Base-by-base conservation (phyloP, 2,888 invertebrate species). In the Sipha maydis region DNA sequence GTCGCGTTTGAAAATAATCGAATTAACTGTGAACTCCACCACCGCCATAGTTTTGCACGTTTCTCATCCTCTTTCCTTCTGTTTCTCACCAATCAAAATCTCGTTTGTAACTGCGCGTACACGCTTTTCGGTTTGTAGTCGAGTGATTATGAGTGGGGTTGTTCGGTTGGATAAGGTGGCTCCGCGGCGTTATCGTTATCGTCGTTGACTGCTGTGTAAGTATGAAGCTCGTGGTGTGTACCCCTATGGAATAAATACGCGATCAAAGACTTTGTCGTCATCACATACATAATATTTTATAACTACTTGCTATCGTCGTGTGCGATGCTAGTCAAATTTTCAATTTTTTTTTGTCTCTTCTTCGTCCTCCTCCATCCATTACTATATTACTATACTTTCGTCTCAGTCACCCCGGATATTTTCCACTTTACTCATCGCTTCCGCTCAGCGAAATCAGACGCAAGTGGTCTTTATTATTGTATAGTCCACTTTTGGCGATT, bases 1-100 rank as follows among this genome's bases (percentile, higher is more conserved):
- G 71, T 79, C 69, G 31, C 9, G 83, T 84, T 84, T 28, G 75
- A 38, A 84, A 75, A 76, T 84, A 84, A 84, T 56, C 75, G 83
- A 84, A 75, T 84, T 84, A 76, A 84, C 75, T 19, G 75, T 54
- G 28, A 19, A 21, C 71, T 14, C 34, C 34, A 34, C 28, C 56
- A 34, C 48, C 2, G n/a, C 14, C 19, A 14, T n/a, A n/a, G 67
- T 67, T n/a, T 8, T 3, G 67, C 67, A 9, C 56, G 4, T 56
- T 56, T 56, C 56, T 17, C 67, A 9, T n/a, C n/a, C 67, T 5
- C 9, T 7, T 19, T 9, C n/a, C n/a, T 67, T 67, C 67, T n/a
- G 8, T 21, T 67, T 25, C 21, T 21, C 19, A 0, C 48, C 41
- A 71, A 48, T 71, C 71, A 54, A 83, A 82, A 82, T 41, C 82